Evolutionary conservation across 2,888 invertebrate species (phyloP), one percentile per base, ranked within the genome.

Genomic region (Cataglyphis altisquamis): DNA sequence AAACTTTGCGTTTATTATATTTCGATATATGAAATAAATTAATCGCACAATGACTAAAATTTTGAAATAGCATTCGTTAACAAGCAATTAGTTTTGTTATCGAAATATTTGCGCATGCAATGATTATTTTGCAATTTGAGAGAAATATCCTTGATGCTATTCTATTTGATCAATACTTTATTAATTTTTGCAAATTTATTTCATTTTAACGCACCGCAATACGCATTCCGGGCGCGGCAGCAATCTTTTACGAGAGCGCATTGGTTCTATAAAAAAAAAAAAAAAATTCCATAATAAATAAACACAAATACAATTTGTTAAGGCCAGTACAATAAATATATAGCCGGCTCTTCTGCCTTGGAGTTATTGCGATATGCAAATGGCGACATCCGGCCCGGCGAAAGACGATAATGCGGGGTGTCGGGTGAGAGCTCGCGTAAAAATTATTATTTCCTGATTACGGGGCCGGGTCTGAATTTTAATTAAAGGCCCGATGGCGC

Each of bases 361-460:
- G 21, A 81, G 55, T 84, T 80, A 84, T 64, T 84, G 68, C 80
- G 70, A 82, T 81, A 81, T 85, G 83, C 81, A 81, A 85, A 86
- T 81, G 18, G 48, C 72, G 41, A 64, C 57, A 41, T 78, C 32
- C 66, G 66, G 66, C 55, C 63, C 18, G 72, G 73, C 67, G 73
- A 52, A 52, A 67, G 66, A 80, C 74, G 86, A 87, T 87, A 87
- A 87, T 86, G 62, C 74, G 48, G 62, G 52, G 74, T 77, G 84
- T 80, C 75, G 78, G 78, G 60, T 48, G 63, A 63, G 62, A 63
- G 66, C 70, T 81, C 83, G 67, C 60, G 77, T 39, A 87, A 86
- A 88, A 86, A 85, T 88, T 85, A 87, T 88, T 87, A 84, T 86
- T 89, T 90, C 81, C 87, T 88, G 88, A 90, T 90, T 88, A 86